phyloP scores from a whole-genome alignment of 2,797 vertebrate genomes.

The Rhinophrynus dorsalis region DNA sequence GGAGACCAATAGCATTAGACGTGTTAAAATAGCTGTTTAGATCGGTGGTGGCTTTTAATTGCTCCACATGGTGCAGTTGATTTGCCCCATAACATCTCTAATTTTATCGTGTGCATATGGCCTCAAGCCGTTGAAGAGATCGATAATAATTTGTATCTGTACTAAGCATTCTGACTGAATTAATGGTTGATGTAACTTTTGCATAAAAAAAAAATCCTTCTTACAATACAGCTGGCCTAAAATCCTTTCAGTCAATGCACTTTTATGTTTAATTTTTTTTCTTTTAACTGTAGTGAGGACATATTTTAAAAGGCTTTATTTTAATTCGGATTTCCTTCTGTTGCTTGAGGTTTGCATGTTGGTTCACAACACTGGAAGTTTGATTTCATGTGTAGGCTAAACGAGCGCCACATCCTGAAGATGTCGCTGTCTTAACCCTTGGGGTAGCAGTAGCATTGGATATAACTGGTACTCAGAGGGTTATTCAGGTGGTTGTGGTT shows the following conservation, averaged over 20 bases:
- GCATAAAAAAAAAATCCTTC: too few species aligned
- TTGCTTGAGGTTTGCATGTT: conserved; percentile 59
- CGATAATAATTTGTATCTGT: conserved; percentile 69
- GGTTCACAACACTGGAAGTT: conserved; percentile 44
- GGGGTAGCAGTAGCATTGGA: too few species aligned
- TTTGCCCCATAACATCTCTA: too few species aligned
- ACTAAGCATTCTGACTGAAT: conserved; percentile 69
- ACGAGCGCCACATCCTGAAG: neutral
- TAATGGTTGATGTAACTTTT: conserved; percentile 70
- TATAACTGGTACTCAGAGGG: too few species aligned
- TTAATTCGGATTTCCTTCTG: conserved; percentile 61
- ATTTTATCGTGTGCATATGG: too few species aligned
- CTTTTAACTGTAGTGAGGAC: conserved; percentile 67
- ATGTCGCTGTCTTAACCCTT: neutral
- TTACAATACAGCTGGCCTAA: conserved; percentile 73
- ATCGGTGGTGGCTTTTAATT: too few species aligned
- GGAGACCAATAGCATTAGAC: too few species aligned
- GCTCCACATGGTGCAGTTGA: too few species aligned
- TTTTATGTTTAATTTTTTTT: conserved; percentile 74
- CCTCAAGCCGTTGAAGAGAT: conserved; percentile 56
- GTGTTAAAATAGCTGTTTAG: too few species aligned
- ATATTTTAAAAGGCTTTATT: conserved; percentile 70
- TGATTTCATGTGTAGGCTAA: neutral
- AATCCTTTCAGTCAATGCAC: conserved; percentile 71
- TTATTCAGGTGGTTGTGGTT: too few species aligned